Evolutionary conservation across 1,140 invertebrate species (phyloP).

Genomic region (Chlorops oryzae): DNA sequence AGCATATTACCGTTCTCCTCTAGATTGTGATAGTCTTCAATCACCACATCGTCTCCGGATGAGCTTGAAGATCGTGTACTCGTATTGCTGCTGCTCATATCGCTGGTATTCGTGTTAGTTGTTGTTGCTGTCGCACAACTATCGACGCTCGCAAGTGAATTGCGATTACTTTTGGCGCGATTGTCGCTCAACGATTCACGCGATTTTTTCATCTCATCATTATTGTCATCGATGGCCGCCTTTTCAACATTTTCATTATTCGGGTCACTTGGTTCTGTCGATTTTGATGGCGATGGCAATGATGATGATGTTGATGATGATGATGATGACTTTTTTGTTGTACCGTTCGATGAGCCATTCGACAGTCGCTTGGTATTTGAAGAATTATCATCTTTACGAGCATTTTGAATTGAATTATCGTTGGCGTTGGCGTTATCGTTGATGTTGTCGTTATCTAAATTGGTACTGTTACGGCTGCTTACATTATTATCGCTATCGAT

Average conservation of each 20-base stretch:
- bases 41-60: constrained; percentile 33
- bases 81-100: too few species aligned
- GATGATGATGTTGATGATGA: neutral
- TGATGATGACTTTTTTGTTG: neutral
- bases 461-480: constrained; percentile 6
- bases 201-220: too few species aligned
- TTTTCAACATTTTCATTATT: neutral
- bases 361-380: too few species aligned
- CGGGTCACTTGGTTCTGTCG: neutral
- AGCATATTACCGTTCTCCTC: constrained; percentile 35
- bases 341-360: neutral
- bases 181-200: neutral
- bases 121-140: constrained; percentile 27
- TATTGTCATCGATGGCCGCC: neutral
- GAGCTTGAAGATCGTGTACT: constrained; percentile 8
- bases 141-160: constrained; percentile 41
- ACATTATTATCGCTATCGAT: constrained; percentile 11
- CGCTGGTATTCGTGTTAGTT: constrained; percentile 13
- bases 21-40: constrained; percentile 35
- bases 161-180: constrained; percentile 27
- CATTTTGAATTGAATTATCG: too few species aligned
- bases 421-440: constrained; percentile 10
- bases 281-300: neutral
- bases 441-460: constrained; percentile 8
- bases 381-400: too few species aligned